phyloP scores from a whole-genome alignment of 23 tunicate species.

The Botrylloides violaceus region DNA sequence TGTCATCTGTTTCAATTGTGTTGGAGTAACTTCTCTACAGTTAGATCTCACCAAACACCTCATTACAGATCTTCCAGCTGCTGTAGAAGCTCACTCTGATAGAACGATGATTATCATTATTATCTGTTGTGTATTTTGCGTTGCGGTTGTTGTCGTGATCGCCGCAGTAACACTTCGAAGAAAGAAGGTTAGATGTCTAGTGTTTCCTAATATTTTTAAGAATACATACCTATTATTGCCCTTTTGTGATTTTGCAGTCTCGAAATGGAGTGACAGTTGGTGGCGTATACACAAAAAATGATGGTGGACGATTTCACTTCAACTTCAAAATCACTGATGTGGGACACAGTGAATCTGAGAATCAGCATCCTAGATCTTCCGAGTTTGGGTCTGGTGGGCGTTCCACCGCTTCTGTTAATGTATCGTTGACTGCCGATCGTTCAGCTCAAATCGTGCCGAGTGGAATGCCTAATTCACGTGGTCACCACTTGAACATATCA shows the following conservation, averaged over 20 bases:
- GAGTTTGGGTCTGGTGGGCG: background rate
- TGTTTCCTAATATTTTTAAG: too few relatives aligned
- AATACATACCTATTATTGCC: too few relatives aligned
- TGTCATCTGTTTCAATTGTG: too few relatives aligned
- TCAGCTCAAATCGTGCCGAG: conserved; percentile 4
- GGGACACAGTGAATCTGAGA: background rate
- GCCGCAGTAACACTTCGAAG: background rate
- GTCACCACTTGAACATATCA: background rate
- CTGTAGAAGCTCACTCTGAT: background rate
- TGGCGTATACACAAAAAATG: background rate
- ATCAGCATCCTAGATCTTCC: background rate
- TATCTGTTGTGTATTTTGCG: background rate
- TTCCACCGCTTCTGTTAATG: conserved; percentile 31
- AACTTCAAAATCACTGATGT: background rate
- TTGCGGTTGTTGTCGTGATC: background rate
- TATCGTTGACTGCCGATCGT: conserved; percentile 32
- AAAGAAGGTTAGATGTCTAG: too few relatives aligned
- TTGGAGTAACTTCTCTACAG: too few relatives aligned
- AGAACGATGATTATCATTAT: background rate
- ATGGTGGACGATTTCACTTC: background rate
- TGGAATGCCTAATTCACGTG: background rate
- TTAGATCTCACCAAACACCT: too few relatives aligned
- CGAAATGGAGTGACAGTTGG: background rate
- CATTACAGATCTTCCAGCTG: background rate
- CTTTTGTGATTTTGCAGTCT: too few relatives aligned